Evolutionary conservation across 2,888 invertebrate species (phyloP), one percentile per base, ranked within the genome.

Genomic region (Masnerella sp.): DNA sequence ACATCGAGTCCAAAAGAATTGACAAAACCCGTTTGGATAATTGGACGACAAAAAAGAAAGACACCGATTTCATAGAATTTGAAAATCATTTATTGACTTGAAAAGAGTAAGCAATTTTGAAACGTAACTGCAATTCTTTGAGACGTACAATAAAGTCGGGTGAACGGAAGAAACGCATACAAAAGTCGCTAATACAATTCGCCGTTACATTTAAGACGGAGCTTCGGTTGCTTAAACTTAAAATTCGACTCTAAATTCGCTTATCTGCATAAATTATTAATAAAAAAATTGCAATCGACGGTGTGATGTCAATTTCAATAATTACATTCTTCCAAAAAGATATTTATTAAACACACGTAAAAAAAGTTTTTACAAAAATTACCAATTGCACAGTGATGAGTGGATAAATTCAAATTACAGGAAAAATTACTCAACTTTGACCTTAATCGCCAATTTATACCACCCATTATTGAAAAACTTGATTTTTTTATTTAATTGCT

Each of bases 1-100:
- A 82, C 83, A 84, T 49, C 42, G 40, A 62, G 70, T 70, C 70
- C 62, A 58, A 70, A 70, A 70, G 70, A 70, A 70, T 70, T 70
- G 70, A 70, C 70, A 51, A 58, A 51, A 30, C 58, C 70, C 62
- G 62, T 12, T 40, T 70, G 70, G 70, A 64, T 58, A 62, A 58
- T 15, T 70, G 70, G 70, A 64, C 70, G 43, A 64, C 45, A 70
- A 70, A 64, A 70, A 70, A 64, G 56, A 70, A 64, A 67, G 43
- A 70, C 70, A 70, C 42, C 43, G 62, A 70, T 56, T 54, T 25
- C 2, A 49, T 56, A 5, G 62, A 62, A 70, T 70, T 62, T 49
- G 28, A 62, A 56, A 62, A 56, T 62, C 56, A 56, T 70, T 70
- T 70, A 70, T 70, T 62, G 14, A 38, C 59, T 69, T 34, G 14